Evolutionary conservation across 1,140 invertebrate species (phyloP).

Genomic region (Pseudachorutes palmiensis): DNA sequence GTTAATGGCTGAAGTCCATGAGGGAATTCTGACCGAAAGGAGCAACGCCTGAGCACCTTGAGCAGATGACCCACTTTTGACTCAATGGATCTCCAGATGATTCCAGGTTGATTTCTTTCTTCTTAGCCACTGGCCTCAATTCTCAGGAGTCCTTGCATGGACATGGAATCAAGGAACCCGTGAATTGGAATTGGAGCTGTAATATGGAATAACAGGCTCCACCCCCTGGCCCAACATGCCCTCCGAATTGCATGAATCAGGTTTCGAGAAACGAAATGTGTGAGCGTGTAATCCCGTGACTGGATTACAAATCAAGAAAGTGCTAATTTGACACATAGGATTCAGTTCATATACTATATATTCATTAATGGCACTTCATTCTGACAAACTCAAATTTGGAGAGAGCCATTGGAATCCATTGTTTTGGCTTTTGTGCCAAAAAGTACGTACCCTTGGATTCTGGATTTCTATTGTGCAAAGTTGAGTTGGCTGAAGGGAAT

Average conservation of each 20-base stretch:
- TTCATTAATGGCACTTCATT: background rate
- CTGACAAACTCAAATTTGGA: background rate
- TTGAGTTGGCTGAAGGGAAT: conserved; percentile 17
- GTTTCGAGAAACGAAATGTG: background rate
- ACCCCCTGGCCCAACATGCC: background rate
- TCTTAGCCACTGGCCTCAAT: conserved; percentile 19
- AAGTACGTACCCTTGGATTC: too few relatives aligned
- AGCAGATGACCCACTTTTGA: conserved; percentile 28
- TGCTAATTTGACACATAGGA: background rate
- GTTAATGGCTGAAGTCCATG: background rate
- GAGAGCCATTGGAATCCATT: conserved; percentile 1
- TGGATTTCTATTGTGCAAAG: background rate
- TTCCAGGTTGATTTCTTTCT: conserved; percentile 13
- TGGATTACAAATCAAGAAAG: too few relatives aligned
- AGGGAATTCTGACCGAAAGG: background rate
- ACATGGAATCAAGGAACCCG: too few relatives aligned
- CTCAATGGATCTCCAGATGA: conserved; percentile 34
- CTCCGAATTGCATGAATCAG: background rate
- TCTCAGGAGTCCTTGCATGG: background rate
- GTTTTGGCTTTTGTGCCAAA: too few relatives aligned
- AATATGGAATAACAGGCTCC: too few relatives aligned
- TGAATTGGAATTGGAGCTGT: too few relatives aligned
- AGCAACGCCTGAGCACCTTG: conserved; percentile 3
- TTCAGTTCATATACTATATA: background rate
- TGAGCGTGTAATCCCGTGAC: too few relatives aligned